phyloP scores from a whole-genome alignment of 1,140 invertebrate species.

The Eubasilissa regina region DNA sequence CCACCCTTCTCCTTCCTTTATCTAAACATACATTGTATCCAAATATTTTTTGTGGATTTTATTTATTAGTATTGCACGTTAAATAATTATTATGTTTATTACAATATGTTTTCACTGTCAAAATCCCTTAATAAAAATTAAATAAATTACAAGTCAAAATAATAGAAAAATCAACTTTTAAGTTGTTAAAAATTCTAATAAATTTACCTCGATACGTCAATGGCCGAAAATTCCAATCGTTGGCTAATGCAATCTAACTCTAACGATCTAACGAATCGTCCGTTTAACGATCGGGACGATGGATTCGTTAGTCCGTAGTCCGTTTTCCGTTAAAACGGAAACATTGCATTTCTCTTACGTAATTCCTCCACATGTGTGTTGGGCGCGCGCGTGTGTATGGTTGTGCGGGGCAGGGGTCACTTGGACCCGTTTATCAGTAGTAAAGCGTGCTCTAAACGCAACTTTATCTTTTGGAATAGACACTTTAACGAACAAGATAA shows the following conservation, averaged over 20 bases:
- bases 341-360: slow-evolving; percentile 53
- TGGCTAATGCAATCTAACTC: slow-evolving; percentile 58
- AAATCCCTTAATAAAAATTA: no score
- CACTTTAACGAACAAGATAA: slow-evolving; percentile 24
- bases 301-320: slow-evolving; percentile 57
- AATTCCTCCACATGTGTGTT: slow-evolving; percentile 25
- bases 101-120: no score
- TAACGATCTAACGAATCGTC: slow-evolving; percentile 59
- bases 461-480: slow-evolving; percentile 38
- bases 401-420: not conserved
- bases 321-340: slow-evolving; percentile 57
- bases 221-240: slow-evolving; percentile 55
- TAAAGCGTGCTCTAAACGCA: slow-evolving; percentile 48
- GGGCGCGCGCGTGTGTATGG: not conserved
- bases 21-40: no score
- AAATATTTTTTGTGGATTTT: no score
- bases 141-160: no score
- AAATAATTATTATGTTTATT: no score
- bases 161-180: no score
- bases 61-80: no score
- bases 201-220: slow-evolving; percentile 22
- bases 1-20: no score
- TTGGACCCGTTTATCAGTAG: slow-evolving; percentile 47
- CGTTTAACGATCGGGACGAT: slow-evolving; percentile 59
- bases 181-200: no score